Evolutionary conservation across 2,888 invertebrate genomes (phyloP).

Genomic region (Dasypolia templi): DNA sequence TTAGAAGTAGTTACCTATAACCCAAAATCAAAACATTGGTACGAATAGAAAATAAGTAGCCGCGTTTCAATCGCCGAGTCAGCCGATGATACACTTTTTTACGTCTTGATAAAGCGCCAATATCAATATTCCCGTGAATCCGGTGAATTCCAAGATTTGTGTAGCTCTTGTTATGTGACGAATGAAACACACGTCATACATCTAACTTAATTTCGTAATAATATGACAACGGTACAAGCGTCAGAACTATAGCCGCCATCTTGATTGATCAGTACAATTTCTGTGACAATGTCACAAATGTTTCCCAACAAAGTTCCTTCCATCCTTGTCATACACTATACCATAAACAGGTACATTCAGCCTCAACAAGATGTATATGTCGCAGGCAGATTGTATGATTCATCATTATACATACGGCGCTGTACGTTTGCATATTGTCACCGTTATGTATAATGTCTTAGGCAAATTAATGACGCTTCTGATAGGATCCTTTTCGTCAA

Average conservation of each 20-base stretch:
- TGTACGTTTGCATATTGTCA: too few species aligned
- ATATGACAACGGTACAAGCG: background rate
- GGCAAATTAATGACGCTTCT: too few species aligned
- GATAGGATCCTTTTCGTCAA: too few species aligned
- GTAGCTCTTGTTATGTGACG: background rate
- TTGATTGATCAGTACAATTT: background rate
- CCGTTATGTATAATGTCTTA: too few species aligned
- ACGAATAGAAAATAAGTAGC: constrained; percentile 4
- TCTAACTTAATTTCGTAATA: background rate
- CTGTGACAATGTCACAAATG: background rate
- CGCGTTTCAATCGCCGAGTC: constrained; percentile 1
- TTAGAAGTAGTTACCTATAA: background rate
- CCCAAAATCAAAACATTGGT: constrained; percentile 1
- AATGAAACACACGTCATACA: background rate
- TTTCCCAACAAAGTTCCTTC: background rate
- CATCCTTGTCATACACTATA: too few species aligned
- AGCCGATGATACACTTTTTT: constrained; percentile 24
- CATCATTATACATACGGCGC: too few species aligned
- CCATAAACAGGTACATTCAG: too few species aligned
- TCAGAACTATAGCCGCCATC: background rate
- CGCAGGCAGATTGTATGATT: too few species aligned
- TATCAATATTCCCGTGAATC: constrained; percentile 23
- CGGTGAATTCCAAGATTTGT: constrained; percentile 18
- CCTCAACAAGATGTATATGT: too few species aligned
- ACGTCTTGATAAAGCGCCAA: constrained; percentile 41